Evolutionary conservation across 2,113 vertebrate species (phyloP), one percentile per base, ranked within the genome.

Genomic region (Rhabdornis inornatus): DNA sequence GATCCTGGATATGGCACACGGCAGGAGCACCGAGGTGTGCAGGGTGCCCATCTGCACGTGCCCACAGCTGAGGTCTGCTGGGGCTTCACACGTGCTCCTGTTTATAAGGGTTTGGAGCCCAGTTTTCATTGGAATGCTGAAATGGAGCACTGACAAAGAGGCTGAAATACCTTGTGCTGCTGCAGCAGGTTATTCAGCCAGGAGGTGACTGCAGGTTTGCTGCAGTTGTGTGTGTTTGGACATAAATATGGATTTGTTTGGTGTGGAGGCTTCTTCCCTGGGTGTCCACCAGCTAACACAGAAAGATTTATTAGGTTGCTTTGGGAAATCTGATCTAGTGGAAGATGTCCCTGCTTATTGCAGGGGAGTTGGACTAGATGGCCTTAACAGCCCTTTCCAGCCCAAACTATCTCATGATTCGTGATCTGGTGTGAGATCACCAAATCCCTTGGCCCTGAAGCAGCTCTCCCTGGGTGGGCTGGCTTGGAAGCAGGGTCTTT

Each of bases 51-150:
- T 19, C 52, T 4, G 27, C 69, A 22, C 4, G 4, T 13, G 14
- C 50, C 49, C 4, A 0, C 21, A 23, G 82, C 64, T 5, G 28
- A 18, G 55, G 4, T 49, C 64, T 50, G 37, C 65, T 35, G 60
- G 13, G 12, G 25, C 15, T 21, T 61, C 0, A 3, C 22, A 0
- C 10, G 33, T 1, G 13, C 21, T 60, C 2, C 2, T 18, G 25
- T 16, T 28, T 15, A 1, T 0, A 19, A 35, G 25, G 35, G 39
- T 64, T 80, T 3, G 10, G 33, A 83, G 71, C 23, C 44, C 19
- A 0, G 22, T 39, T 79, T 50, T 59, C 15, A 0, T 4, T 25
- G 37, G 15, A n/a, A 24, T 3, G 7, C 59, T 89, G 77, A 44
- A 56, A 71, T 4, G 6, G 27, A 42, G 53, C 63, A 1, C 50